A percentile compares a stretch with the other conserved stretches of the same genome.
Conservation (phyloP, 2,888 invertebrate species). For the Euplexia lucipara region DNA sequence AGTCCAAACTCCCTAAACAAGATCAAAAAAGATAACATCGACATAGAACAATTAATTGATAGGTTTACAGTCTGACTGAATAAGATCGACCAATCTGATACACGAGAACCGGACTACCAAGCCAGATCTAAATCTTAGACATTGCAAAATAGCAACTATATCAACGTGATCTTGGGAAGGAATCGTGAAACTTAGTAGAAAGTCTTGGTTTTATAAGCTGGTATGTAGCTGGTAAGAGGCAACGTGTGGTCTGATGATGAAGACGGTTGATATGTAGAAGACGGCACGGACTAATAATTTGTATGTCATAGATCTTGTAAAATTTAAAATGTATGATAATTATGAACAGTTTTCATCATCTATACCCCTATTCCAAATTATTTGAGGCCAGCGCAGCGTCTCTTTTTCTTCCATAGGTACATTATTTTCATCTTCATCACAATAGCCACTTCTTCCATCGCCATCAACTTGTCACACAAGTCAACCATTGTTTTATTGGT, state of each 20-base stretch:
- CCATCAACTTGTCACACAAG: too few species aligned
- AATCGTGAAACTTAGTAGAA: conserved; percentile 52
- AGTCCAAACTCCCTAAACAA: conserved; percentile 20
- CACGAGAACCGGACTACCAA: conserved; percentile 57
- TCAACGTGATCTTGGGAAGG: conserved; percentile 53
- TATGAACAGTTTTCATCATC: too few species aligned
- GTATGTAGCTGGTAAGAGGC: conserved; percentile 14
- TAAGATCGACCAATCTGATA: conserved; percentile 59
- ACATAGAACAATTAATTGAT: conserved; percentile 61
- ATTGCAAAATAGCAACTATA: conserved; percentile 55
- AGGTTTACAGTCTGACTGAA: conserved; percentile 52
- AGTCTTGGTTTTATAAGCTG: conserved; percentile 40
- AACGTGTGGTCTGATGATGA: conserved; percentile 38
- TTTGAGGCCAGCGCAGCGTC: too few species aligned
- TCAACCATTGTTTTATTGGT: too few species aligned
- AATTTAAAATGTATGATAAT: too few species aligned
- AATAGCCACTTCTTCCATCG: too few species aligned
- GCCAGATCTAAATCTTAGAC: conserved; percentile 60
- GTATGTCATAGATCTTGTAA: neutral
- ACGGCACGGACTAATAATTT: neutral
- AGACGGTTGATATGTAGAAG: conserved; percentile 5
- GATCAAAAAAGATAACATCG: conserved; percentile 44
- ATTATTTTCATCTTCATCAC: too few species aligned
- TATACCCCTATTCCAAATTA: too few species aligned
- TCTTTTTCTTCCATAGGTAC: too few species aligned